Base-by-base conservation (phyloP, 2,888 invertebrate genomes). In the Helleia helle region DNA sequence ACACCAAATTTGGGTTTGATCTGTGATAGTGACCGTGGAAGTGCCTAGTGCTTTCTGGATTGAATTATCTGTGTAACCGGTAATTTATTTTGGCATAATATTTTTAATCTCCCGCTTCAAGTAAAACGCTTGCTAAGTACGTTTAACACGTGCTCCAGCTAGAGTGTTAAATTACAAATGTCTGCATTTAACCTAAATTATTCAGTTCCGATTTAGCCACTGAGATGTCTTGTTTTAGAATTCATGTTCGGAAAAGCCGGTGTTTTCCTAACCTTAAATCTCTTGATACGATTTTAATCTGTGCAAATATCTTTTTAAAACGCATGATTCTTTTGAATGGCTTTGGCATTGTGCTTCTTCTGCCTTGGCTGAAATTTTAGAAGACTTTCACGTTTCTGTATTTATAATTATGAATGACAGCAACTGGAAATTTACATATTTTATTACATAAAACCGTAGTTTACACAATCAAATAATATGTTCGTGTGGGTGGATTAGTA, bases 121-220 rank as follows among this genome's bases (percentile, higher is more conserved):
- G 56, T 38, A 55, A 57, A 53, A 31, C 44, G 22, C 22, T 22
- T 50, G 57, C 57, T 58, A 49, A 58, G 58, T 63, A 41, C 31
- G 42, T 43, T 42, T 56, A 62, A 52, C 65, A 63, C 67, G 68
- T 67, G 65, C 71, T 75, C 62, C 70, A 60, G 62, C 51, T 61
- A 62, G n/a, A n/a, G 79, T 76, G 69, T 83, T 70, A 68, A 72
- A 71, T 83, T 83, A 66, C 81, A 83, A 71, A 74, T 75, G 76
- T 77, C 77, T 62, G 77, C 74, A 70, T 62, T 17, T 12, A 34
- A 34, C 34, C 34, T 34, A 34, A 34, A 22, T 22, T 18, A 34
- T 22, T 12, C 18, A 34, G n/a, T n/a, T n/a, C n/a, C n/a, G n/a
- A n/a, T n/a, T n/a, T n/a, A n/a, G n/a, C n/a, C n/a, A 30, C 30